Conservation (phyloP, 2,797 vertebrate genomes). For the Coendou prehensilis region DNA sequence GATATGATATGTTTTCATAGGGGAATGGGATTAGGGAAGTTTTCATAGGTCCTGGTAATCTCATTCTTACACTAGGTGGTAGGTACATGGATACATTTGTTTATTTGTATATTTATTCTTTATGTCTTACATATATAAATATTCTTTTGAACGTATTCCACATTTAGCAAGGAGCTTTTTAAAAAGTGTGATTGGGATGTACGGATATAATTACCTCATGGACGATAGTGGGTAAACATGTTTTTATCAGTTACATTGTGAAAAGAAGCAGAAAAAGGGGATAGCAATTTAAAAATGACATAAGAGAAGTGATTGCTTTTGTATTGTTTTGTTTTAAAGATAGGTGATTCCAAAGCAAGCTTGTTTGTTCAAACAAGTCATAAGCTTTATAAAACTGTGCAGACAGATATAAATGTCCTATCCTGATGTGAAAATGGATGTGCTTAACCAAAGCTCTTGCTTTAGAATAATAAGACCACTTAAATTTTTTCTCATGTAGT, state of each 20-base stretch:
- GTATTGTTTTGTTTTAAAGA: conserved; percentile 60
- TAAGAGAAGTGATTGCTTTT: conserved; percentile 15
- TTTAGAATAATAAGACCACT: conserved; percentile 37
- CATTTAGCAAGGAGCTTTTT: conserved; percentile 41
- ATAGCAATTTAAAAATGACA: neutral
- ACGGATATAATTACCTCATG: neutral
- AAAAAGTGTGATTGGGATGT: conserved; percentile 23
- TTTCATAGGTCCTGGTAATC: neutral
- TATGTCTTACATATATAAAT: conserved; percentile 25
- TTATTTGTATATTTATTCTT: conserved; percentile 59
- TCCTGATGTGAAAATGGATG: conserved; percentile 48
- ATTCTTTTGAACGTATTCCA: neutral
- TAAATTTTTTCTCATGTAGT: conserved; percentile 24
- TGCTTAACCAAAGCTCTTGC: conserved; percentile 52
- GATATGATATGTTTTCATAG: neutral
- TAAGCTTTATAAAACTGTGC: neutral
- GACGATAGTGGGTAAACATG: neutral
- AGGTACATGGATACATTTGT: neutral
- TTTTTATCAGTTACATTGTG: conserved; percentile 17
- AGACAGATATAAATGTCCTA: conserved; percentile 21
- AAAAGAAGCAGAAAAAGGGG: conserved; percentile 29
- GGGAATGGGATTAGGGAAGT: neutral
- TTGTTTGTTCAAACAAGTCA: conserved; percentile 45
- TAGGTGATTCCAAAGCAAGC: conserved; percentile 46
- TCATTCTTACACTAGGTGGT: neutral